Evolutionary conservation across 1,140 invertebrate genomes (phyloP).

Genomic region (Pectinophora gossypiella): DNA sequence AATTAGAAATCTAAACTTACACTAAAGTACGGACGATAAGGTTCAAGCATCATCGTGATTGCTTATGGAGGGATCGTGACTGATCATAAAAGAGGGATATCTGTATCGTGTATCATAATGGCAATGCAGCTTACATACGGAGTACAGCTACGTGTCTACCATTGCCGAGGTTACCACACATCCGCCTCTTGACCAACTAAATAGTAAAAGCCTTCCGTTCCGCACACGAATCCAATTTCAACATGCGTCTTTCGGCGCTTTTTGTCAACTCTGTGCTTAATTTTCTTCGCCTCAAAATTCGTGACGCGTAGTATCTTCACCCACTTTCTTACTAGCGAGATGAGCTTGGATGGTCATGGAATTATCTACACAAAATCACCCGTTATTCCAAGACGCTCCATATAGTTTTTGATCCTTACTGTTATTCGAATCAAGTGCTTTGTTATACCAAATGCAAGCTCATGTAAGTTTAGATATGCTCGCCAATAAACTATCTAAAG

Average conservation of each 20-base stretch:
- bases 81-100: conserved; percentile 13
- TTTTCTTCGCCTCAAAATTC: conserved; percentile 30
- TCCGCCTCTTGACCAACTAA: conserved; percentile 56
- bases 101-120: no score
- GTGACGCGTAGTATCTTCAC: neutral
- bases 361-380: no score
- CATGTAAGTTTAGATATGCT: no score
- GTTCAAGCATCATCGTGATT: neutral
- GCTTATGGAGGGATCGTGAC: conserved; percentile 24
- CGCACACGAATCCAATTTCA: conserved; percentile 61
- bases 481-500: no score
- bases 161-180: conserved; percentile 31
- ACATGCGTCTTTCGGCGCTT: conserved; percentile 31
- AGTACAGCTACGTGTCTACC: neutral
- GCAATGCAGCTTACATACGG: neutral
- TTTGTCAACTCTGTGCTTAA: conserved; percentile 62
- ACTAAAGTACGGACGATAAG: neutral
- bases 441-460: no score
- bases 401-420: no score
- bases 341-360: no score
- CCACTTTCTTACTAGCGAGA: conserved; percentile 13
- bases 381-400: no score
- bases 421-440: no score
- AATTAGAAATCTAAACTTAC: neutral
- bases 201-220: conserved; percentile 58